Conservation (phyloP, 2,888 invertebrate species). For the Hololepta plana region DNA sequence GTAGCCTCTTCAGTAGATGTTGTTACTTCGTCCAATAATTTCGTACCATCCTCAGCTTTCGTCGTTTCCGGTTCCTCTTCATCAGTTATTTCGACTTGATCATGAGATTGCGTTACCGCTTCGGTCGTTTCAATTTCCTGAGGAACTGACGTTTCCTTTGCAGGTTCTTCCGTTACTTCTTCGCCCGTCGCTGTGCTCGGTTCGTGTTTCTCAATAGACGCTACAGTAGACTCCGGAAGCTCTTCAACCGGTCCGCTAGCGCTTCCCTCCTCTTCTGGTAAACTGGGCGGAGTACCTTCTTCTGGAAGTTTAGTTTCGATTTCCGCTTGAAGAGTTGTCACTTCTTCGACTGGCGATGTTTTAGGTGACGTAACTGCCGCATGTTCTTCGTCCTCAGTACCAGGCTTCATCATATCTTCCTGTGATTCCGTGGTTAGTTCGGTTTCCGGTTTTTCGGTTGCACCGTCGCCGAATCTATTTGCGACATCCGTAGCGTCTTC, state of each 20-base stretch:
- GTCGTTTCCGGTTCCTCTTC: constrained; percentile 8
- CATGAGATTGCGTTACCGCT: background rate
- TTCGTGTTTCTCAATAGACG: too few relatives aligned
- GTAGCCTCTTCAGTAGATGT: constrained; percentile 7
- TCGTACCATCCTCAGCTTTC: constrained; percentile 1
- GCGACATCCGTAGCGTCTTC: constrained; percentile 1
- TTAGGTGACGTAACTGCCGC: background rate
- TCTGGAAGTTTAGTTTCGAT: constrained; percentile 7
- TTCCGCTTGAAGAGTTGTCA: constrained; percentile 4
- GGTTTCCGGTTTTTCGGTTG: constrained; percentile 5
- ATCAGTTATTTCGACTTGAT: too few relatives aligned
- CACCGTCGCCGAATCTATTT: background rate
- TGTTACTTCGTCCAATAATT: too few relatives aligned
- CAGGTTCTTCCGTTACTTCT: constrained; percentile 6
- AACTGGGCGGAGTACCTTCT: constrained; percentile 6
- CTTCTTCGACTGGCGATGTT: background rate
- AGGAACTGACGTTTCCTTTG: too few relatives aligned
- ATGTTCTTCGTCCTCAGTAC: constrained; percentile 2
- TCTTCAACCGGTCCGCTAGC: too few relatives aligned
- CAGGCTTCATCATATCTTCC: too few relatives aligned
- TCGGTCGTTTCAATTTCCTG: constrained; percentile 8
- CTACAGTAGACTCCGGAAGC: too few relatives aligned
- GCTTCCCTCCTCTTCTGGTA: too few relatives aligned
- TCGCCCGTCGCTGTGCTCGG: too few relatives aligned
- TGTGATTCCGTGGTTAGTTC: constrained; percentile 1